Conservation (phyloP, 2,113 vertebrate genomes). For the Microcebus murinus region DNA sequence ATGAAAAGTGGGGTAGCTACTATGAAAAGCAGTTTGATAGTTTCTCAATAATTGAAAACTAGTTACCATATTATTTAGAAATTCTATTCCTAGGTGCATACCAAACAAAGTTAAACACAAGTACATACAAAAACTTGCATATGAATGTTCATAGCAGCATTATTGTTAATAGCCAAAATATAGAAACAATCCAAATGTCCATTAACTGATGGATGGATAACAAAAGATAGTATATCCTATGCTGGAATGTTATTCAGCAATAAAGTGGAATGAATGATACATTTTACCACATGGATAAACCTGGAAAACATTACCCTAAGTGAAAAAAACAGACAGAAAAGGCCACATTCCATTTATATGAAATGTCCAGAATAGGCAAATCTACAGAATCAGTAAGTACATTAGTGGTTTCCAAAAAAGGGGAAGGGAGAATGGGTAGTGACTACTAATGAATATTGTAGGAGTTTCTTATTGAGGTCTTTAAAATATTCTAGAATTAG, state of each 20-base stretch:
- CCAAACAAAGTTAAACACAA: background rate
- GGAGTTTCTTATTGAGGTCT: background rate
- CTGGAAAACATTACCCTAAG: background rate
- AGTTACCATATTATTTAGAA: background rate
- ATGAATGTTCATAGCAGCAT: background rate
- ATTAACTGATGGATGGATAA: background rate
- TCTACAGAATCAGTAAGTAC: background rate
- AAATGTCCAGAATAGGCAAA: background rate
- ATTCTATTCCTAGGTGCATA: background rate
- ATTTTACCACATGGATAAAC: background rate
- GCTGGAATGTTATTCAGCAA: background rate
- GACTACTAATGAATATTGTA: background rate
- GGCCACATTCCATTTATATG: background rate
- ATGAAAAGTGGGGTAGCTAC: background rate
- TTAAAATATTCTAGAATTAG: conserved; percentile 6
- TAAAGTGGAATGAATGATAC: background rate
- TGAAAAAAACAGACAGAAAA: background rate
- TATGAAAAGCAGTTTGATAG: background rate
- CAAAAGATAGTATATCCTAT: background rate
- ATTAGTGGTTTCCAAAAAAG: background rate
- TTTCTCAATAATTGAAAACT: background rate
- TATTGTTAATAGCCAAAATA: background rate
- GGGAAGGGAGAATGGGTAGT: background rate
- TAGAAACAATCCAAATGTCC: background rate
- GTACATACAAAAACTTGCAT: background rate